These are phyloP conservation scores for Papilio protenor DNA, from an alignment of 2,888 invertebrate species.

Conservation along the genomic window DNA sequence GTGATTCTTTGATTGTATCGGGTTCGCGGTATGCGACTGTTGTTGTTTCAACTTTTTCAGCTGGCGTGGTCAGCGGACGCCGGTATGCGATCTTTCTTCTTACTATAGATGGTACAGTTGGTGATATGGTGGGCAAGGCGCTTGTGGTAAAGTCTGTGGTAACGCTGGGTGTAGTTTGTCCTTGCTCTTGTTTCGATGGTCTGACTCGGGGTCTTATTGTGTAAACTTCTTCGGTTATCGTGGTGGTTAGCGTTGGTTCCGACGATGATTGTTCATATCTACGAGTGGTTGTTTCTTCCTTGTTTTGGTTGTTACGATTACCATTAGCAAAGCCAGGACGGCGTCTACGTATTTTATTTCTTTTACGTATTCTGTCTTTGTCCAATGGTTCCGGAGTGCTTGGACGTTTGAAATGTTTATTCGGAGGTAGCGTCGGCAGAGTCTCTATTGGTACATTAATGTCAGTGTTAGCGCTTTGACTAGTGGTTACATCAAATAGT, in stretches of 20 bases:
- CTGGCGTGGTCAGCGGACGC: constrained; percentile 65
- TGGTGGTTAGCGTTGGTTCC: constrained; percentile 52
- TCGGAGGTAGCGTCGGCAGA: constrained; percentile 79
- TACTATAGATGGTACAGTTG: constrained; percentile 73
- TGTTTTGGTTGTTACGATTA: constrained; percentile 56
- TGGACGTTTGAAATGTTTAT: constrained; percentile 77
- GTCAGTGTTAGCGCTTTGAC: constrained; percentile 54
- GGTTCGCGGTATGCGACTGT: constrained; percentile 62
- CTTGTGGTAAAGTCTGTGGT: constrained; percentile 78
- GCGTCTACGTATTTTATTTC: constrained; percentile 77
- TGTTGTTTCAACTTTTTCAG: constrained; percentile 69
- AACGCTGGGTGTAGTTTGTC: constrained; percentile 74
- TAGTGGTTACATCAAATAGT: constrained; percentile 59
- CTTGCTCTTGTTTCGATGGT: constrained; percentile 64
- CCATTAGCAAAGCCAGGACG: constrained; percentile 69
- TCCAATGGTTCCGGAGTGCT: constrained; percentile 59
- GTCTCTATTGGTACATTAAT: constrained; percentile 64
- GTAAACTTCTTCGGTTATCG: constrained; percentile 66
- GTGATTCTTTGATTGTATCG: constrained; percentile 71
- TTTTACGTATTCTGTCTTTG: constrained; percentile 73
- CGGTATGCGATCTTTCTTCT: constrained; percentile 73
- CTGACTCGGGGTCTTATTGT: constrained; percentile 72
- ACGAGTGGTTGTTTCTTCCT: constrained; percentile 62
- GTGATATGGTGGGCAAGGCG: constrained; percentile 76
- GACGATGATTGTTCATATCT: constrained; percentile 55